Evolutionary conservation across 2,113 vertebrate genomes (phyloP).

Genomic region (Aplodontia rufa): DNA sequence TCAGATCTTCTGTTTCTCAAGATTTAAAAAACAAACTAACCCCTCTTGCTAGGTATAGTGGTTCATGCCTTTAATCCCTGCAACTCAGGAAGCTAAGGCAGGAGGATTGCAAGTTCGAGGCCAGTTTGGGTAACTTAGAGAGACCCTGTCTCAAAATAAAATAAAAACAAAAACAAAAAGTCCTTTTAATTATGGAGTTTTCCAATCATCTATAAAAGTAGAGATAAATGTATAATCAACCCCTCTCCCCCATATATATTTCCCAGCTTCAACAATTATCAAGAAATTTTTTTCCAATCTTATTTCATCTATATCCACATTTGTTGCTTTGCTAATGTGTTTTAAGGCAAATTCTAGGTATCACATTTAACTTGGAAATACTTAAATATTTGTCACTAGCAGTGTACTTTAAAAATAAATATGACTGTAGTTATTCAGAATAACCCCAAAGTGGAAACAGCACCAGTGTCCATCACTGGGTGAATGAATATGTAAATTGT

Average conservation of each 20-base stretch:
- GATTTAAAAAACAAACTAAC: not conserved
- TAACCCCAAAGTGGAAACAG: not conserved
- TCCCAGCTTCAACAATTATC: not conserved
- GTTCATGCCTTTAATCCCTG: no score
- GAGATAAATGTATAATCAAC: not conserved
- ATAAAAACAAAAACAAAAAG: not conserved
- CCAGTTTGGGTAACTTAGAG: no score
- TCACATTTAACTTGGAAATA: not conserved
- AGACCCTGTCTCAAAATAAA: not conserved
- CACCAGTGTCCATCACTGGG: not conserved
- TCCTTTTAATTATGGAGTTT: not conserved
- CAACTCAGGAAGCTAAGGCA: no score
- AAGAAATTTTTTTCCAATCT: not conserved
- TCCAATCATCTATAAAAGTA: not conserved
- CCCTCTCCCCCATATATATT: not conserved
- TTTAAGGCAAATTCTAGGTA: conserved; percentile 9
- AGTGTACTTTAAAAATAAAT: not conserved
- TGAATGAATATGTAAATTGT: not conserved
- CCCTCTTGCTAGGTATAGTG: no score
- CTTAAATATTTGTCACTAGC: not conserved
- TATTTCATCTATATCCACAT: not conserved
- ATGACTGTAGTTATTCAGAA: not conserved
- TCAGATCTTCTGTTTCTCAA: not conserved
- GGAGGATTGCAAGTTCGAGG: no score
- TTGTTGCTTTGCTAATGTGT: not conserved